Percentiles rank a stretch among this genome's conserved stretches.
Conservation (phyloP, 2,888 invertebrate species). For the Drosophila subquinaria region DNA sequence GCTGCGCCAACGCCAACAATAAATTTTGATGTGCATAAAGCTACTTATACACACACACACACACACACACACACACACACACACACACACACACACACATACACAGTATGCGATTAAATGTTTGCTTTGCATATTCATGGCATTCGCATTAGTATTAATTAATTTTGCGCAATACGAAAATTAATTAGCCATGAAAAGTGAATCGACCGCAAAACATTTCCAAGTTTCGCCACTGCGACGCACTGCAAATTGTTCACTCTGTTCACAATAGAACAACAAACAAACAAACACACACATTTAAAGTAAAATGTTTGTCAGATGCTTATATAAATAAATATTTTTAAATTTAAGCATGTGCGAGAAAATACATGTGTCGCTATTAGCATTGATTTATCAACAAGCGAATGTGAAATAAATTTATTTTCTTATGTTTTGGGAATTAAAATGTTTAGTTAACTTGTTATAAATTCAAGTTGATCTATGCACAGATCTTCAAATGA, state of each 20-base stretch:
- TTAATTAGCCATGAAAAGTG: slow-evolving; percentile 81
- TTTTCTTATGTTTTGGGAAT: background rate
- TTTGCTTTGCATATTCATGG: slow-evolving; percentile 77
- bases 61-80: slow-evolving; percentile 15
- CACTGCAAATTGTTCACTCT: slow-evolving; percentile 57
- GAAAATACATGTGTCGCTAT: slow-evolving; percentile 59
- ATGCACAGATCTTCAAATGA: slow-evolving; percentile 4
- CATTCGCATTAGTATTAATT: slow-evolving; percentile 72
- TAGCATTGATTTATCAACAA: slow-evolving; percentile 64
- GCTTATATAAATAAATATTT: background rate
- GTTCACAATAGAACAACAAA: slow-evolving; percentile 47
- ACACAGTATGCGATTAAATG: slow-evolving; percentile 37
- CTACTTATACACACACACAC: slow-evolving; percentile 37
- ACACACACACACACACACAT: slow-evolving; percentile 16
- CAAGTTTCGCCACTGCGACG: slow-evolving; percentile 47
- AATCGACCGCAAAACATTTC: slow-evolving; percentile 74
- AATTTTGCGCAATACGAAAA: slow-evolving; percentile 78
- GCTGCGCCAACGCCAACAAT: slow-evolving; percentile 73
- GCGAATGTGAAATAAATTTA: slow-evolving; percentile 3
- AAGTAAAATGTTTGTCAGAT: slow-evolving; percentile 11
- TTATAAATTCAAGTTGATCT: slow-evolving; percentile 23
- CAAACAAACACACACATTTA: slow-evolving; percentile 15
- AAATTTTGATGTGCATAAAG: slow-evolving; percentile 66
- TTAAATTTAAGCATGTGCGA: slow-evolving; percentile 41
- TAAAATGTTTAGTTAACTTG: slow-evolving; percentile 14